Conservation (phyloP, 2,888 invertebrate genomes). For the Drosophila monieri region DNA sequence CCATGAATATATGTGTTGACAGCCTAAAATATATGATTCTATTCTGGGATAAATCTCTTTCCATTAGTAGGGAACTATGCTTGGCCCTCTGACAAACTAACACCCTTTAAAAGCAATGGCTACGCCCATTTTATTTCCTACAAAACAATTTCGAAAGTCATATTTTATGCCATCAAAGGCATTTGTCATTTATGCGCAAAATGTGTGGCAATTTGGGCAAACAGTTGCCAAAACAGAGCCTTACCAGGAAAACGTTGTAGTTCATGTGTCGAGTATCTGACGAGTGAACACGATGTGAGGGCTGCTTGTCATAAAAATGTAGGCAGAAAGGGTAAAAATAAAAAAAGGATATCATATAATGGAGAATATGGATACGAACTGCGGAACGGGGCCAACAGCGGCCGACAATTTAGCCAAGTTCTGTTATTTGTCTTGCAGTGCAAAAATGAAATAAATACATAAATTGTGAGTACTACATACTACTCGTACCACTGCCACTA, state of each 20-base stretch:
- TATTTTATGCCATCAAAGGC: conserved; percentile 78
- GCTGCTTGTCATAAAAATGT: conserved; percentile 59
- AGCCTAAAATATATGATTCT: neutral
- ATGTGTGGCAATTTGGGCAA: conserved; percentile 69
- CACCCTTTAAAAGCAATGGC: conserved; percentile 24
- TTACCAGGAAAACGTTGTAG: conserved; percentile 9
- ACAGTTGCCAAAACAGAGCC: conserved; percentile 31
- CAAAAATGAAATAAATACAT: conserved; percentile 46
- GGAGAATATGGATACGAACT: conserved; percentile 34
- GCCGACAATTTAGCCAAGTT: conserved; percentile 70
- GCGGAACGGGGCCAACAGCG: conserved; percentile 40
- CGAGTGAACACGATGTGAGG: conserved; percentile 49
- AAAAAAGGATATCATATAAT: conserved; percentile 6
- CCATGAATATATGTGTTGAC: too few species aligned
- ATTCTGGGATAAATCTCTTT: conserved; percentile 24
- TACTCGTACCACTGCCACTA: conserved; percentile 26
- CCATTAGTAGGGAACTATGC: conserved; percentile 27
- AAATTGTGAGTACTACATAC: conserved; percentile 14
- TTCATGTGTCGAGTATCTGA: conserved; percentile 57
- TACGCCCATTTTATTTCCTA: conserved; percentile 65
- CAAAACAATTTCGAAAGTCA: conserved; percentile 79
- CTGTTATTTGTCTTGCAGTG: conserved; percentile 65
- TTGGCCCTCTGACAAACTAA: neutral
- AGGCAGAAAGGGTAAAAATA: conserved; percentile 36
- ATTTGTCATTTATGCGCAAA: conserved; percentile 78